A percentile compares a stretch with the other conserved stretches of the same genome.
Conservation (phyloP, 1,140 invertebrate species). For the Zaprionus taronus region DNA sequence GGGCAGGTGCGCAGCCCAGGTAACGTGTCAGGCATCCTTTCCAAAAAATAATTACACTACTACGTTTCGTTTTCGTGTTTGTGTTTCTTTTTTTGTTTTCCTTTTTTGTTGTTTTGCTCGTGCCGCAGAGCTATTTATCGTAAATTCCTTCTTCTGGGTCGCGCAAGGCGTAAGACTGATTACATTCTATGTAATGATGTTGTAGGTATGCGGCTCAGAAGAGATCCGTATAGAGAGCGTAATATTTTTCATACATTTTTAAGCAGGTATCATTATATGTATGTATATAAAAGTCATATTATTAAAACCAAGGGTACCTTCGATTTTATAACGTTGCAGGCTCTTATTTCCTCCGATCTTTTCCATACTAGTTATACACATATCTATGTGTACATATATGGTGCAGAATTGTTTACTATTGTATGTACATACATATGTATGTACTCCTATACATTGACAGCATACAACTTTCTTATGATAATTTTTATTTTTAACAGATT, state of each 20-base stretch:
- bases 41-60: constrained; percentile 50
- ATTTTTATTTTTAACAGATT: too few species aligned
- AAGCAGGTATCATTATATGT: neutral
- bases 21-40: constrained; percentile 56
- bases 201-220: constrained; percentile 3
- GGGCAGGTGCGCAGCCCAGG: constrained; percentile 62
- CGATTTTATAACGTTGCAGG: too few species aligned
- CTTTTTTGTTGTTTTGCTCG: neutral
- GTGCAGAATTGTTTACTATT: too few species aligned
- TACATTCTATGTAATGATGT: constrained; percentile 62
- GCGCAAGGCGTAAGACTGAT: constrained; percentile 47
- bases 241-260: neutral
- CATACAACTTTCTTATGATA: too few species aligned
- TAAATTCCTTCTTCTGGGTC: constrained; percentile 32
- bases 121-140: constrained; percentile 41
- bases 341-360: too few species aligned
- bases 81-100: constrained; percentile 6
- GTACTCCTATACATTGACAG: too few species aligned
- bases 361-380: too few species aligned
- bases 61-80: constrained; percentile 1
- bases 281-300: too few species aligned
- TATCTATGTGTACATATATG: too few species aligned
- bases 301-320: too few species aligned
- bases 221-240: neutral
- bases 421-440: too few species aligned